These are phyloP conservation scores for Drosophila jambulina DNA, from an alignment of 1,140 invertebrate genomes.

Conservation along the genomic window DNA sequence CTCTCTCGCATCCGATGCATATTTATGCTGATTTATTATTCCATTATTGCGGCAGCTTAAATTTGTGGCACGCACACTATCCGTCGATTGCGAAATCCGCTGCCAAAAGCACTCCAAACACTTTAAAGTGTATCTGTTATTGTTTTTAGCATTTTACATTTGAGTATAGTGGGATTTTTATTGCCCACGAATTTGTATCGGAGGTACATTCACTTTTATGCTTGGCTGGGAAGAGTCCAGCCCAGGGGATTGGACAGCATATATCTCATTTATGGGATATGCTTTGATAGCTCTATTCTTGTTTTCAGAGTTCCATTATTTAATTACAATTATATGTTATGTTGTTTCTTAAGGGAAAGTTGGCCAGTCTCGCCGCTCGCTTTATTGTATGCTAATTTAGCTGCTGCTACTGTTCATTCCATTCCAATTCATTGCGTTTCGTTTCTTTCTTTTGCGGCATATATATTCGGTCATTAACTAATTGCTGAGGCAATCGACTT, in stretches of 20 bases:
- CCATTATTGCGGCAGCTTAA: constrained; percentile 70
- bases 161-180: constrained; percentile 38
- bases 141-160: constrained; percentile 32
- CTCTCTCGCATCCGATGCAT: constrained; percentile 49
- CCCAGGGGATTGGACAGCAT: not conserved
- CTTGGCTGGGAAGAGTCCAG: constrained; percentile 17
- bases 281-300: not conserved
- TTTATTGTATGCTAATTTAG: constrained; percentile 80
- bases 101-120: constrained; percentile 42
- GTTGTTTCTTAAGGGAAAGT: not conserved
- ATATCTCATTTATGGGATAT: not conserved
- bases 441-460: constrained; percentile 68
- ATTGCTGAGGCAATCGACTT: constrained; percentile 75
- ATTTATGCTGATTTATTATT: constrained; percentile 79
- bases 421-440: constrained; percentile 44
- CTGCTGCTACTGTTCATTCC: constrained; percentile 51
- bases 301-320: not conserved
- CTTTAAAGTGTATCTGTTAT: constrained; percentile 15
- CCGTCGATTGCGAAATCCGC: constrained; percentile 53
- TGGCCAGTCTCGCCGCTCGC: constrained; percentile 52
- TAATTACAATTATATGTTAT: constrained; percentile 11
- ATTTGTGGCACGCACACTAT: constrained; percentile 70
- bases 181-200: constrained; percentile 43
- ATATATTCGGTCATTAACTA: constrained; percentile 83
- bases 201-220: constrained; percentile 55